phyloP scores from a whole-genome alignment of 2,113 vertebrate genomes.

The Lampris megalopsis region DNA sequence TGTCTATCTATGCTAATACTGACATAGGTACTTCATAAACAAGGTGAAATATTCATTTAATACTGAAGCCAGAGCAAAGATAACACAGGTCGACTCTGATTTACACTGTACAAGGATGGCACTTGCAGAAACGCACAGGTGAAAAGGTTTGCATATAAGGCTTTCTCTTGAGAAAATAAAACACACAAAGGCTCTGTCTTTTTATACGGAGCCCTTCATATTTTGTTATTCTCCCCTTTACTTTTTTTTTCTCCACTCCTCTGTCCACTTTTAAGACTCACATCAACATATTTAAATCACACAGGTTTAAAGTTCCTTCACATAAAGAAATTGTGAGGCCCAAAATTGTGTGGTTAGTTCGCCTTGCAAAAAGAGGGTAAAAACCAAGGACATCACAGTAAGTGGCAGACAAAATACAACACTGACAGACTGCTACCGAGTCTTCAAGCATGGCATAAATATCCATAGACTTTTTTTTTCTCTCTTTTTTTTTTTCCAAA shows the following conservation, averaged over 20 bases:
- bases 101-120: slow-evolving; percentile 97
- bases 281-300: slow-evolving; percentile 89
- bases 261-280: slow-evolving; percentile 94
- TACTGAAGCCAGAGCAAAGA: slow-evolving; percentile 94
- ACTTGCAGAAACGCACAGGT: slow-evolving; percentile 98
- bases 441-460: slow-evolving; percentile 87
- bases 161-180: slow-evolving; percentile 88
- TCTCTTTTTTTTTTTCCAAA: slow-evolving; percentile 40
- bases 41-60: slow-evolving; percentile 88
- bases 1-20: slow-evolving; percentile 95
- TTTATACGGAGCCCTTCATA: slow-evolving; percentile 55
- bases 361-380: slow-evolving; percentile 82
- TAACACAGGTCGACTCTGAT: slow-evolving; percentile 89
- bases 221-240: slow-evolving; percentile 79
- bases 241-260: slow-evolving; percentile 75
- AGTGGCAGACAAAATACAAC: slow-evolving; percentile 90
- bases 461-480: slow-evolving; percentile 87
- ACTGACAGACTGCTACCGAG: slow-evolving; percentile 87
- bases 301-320: slow-evolving; percentile 96
- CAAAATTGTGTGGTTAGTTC: slow-evolving; percentile 94
- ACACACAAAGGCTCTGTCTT: slow-evolving; percentile 90
- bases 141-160: slow-evolving; percentile 99
- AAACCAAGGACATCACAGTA: slow-evolving; percentile 86
- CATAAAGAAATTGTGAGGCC: slow-evolving; percentile 88
- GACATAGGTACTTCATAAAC: slow-evolving; percentile 93